Evolutionary conservation across 1,140 invertebrate species (phyloP).

Genomic region (Aphis craccivora): DNA sequence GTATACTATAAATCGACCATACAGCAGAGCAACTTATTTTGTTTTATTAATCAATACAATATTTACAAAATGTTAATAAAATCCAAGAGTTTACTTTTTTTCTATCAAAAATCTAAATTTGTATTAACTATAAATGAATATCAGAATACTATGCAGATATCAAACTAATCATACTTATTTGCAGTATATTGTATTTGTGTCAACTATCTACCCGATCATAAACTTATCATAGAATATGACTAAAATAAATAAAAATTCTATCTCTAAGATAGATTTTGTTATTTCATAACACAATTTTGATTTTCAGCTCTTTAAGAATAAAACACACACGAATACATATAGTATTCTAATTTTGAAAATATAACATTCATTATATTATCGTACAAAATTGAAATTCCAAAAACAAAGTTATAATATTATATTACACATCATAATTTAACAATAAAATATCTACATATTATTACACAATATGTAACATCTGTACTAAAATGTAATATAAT

Average conservation of each 20-base stretch:
- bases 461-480: neutral
- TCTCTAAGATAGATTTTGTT: neutral
- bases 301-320: neutral
- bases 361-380: neutral
- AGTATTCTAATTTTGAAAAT: neutral
- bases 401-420: neutral
- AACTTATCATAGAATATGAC: too few relatives aligned
- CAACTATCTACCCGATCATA: too few relatives aligned
- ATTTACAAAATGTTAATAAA: too few relatives aligned
- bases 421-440: neutral
- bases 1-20: too few relatives aligned
- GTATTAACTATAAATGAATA: too few relatives aligned
- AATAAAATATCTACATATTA: neutral
- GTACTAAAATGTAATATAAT: neutral
- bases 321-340: neutral
- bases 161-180: too few relatives aligned
- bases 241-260: neutral
- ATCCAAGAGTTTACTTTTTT: too few relatives aligned
- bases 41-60: too few relatives aligned
- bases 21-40: too few relatives aligned
- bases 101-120: too few relatives aligned
- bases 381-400: neutral
- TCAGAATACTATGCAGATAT: too few relatives aligned
- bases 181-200: too few relatives aligned
- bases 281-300: neutral